A percentile compares a stretch with the other conserved stretches of the same genome.
Evolutionary conservation across 2,113 vertebrate genomes (phyloP).

Genomic region (Atherinomorus stipes): DNA sequence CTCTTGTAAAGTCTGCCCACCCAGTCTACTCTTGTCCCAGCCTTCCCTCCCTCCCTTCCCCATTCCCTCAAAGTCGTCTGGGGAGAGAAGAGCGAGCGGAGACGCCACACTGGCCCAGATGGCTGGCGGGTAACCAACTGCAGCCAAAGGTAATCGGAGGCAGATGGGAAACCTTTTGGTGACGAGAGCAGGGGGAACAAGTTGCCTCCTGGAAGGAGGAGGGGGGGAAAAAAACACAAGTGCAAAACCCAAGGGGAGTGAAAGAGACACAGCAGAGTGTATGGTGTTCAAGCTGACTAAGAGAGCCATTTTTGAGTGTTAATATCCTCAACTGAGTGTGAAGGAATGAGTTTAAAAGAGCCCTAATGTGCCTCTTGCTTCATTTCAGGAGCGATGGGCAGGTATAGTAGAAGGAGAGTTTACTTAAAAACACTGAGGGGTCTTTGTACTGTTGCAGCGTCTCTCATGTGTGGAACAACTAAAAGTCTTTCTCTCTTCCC

Average conservation of each 20-base stretch:
- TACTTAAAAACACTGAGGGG: slow-evolving; percentile 73
- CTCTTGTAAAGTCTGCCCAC: slow-evolving; percentile 62
- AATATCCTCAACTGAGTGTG: slow-evolving; percentile 51
- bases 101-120: slow-evolving; percentile 80
- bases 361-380: slow-evolving; percentile 60
- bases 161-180: slow-evolving; percentile 85
- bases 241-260: slow-evolving; percentile 62
- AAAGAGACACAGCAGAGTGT: slow-evolving; percentile 56
- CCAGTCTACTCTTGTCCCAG: slow-evolving; percentile 45
- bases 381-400: slow-evolving; percentile 54
- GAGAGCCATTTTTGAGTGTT: slow-evolving; percentile 64
- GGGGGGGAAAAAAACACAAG: slow-evolving; percentile 31
- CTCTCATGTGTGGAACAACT: slow-evolving; percentile 73
- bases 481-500: slow-evolving; percentile 65
- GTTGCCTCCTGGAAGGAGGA: slow-evolving; percentile 75
- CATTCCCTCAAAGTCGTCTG: slow-evolving; percentile 67
- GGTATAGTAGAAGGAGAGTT: slow-evolving; percentile 59
- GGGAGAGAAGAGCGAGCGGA: slow-evolving; percentile 67
- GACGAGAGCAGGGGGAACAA: slow-evolving; percentile 77
- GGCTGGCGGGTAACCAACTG: slow-evolving; percentile 83
- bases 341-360: slow-evolving; percentile 50
- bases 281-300: slow-evolving; percentile 59
- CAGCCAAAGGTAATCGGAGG: slow-evolving; percentile 86
- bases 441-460: slow-evolving; percentile 75
- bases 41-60: slow-evolving; percentile 22